Conservation (phyloP, 2,888 invertebrate genomes). For the Mesorhabditis sp. region DNA sequence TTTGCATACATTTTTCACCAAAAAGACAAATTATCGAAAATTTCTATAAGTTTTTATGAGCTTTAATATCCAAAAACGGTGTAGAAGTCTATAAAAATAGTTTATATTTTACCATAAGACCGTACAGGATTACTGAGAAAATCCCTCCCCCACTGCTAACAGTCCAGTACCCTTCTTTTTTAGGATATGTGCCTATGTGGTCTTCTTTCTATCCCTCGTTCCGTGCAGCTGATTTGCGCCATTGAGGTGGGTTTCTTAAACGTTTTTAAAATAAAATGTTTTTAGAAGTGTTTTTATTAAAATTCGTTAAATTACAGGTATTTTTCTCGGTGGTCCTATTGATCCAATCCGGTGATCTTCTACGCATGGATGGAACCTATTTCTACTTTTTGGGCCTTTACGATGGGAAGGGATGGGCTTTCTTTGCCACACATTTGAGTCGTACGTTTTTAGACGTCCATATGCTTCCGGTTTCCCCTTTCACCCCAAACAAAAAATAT, state of each 20-base stretch:
- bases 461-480: neutral
- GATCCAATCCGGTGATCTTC: constrained; percentile 32
- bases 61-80: too few relatives aligned
- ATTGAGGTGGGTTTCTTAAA: constrained; percentile 25
- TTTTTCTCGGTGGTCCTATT: constrained; percentile 34
- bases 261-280: too few relatives aligned
- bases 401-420: constrained; percentile 28
- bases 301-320: constrained; percentile 12
- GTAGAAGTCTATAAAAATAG: too few relatives aligned
- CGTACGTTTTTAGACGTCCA: constrained; percentile 22
- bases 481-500: neutral
- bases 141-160: too few relatives aligned
- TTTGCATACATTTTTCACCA: too few relatives aligned
- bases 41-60: too few relatives aligned
- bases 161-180: constrained; percentile 6
- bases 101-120: too few relatives aligned
- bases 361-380: constrained; percentile 34
- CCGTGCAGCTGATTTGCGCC: constrained; percentile 30
- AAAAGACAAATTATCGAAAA: too few relatives aligned
- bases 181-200: constrained; percentile 42
- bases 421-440: constrained; percentile 29
- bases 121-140: too few relatives aligned
- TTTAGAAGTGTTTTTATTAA: too few relatives aligned
- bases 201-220: constrained; percentile 28
- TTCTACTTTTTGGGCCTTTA: constrained; percentile 36